Conservation (phyloP, 2,797 vertebrate species). For the Pseudocheirus occidentalis region DNA sequence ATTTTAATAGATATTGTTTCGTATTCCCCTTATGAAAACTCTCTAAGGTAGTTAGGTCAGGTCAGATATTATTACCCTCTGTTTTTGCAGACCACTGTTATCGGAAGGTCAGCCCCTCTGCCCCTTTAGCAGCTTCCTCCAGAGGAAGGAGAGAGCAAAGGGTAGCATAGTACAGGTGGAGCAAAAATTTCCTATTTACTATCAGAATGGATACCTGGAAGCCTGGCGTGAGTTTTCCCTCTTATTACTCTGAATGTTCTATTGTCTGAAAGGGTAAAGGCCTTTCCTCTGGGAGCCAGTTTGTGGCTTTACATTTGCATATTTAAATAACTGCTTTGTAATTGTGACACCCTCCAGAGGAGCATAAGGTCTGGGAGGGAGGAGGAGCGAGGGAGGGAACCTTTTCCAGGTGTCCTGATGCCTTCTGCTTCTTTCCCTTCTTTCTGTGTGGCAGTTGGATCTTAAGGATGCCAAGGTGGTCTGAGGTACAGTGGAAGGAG, state of each 20-base stretch:
- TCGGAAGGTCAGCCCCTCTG: background rate
- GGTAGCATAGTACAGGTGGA: background rate
- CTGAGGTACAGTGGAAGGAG: background rate
- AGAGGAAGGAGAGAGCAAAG: background rate
- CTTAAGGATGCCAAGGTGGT: background rate
- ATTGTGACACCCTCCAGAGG: background rate
- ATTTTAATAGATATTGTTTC: background rate
- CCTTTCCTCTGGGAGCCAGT: background rate
- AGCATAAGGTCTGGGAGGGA: background rate
- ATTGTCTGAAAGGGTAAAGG: conserved; percentile 43
- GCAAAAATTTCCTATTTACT: background rate
- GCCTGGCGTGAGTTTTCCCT: background rate
- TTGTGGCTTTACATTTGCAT: conserved; percentile 46
- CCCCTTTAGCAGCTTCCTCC: background rate
- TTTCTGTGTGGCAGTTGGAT: background rate
- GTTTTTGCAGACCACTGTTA: background rate
- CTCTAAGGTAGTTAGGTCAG: background rate
- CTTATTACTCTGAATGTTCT: conserved; percentile 16
- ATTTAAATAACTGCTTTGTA: conserved; percentile 32
- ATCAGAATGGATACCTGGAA: background rate
- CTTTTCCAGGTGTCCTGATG: background rate
- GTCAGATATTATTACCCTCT: background rate
- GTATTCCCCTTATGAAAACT: background rate
- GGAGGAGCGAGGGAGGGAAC: background rate
- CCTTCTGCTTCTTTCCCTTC: background rate